Conservation (phyloP, 2,888 invertebrate genomes). For the Pseudeuparius sepicola region DNA sequence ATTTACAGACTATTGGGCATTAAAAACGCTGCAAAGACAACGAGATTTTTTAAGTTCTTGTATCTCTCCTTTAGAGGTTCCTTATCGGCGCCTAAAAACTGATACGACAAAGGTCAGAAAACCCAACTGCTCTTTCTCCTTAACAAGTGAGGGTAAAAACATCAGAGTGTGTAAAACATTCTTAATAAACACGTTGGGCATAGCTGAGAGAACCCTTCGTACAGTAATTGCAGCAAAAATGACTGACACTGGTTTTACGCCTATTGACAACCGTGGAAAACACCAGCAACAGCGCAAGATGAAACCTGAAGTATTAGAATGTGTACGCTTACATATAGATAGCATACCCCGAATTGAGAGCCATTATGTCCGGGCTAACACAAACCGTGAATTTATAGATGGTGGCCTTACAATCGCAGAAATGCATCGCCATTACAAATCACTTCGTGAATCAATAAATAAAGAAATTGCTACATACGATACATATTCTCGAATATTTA, state of each 20-base stretch:
- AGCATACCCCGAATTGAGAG: too few species aligned
- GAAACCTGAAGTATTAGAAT: constrained; percentile 3
- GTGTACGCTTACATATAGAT: constrained; percentile 7
- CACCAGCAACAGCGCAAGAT: constrained; percentile 6
- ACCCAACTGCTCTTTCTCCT: too few species aligned
- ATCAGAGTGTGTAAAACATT: constrained; percentile 10
- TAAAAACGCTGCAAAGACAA: constrained; percentile 3
- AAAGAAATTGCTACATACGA: too few species aligned
- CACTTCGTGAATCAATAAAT: not conserved
- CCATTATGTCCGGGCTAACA: constrained; percentile 8
- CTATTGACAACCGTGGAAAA: constrained; percentile 5
- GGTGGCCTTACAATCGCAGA: too few species aligned
- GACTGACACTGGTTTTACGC: not conserved
- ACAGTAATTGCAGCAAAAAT: constrained; percentile 5
- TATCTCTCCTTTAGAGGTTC: constrained; percentile 1
- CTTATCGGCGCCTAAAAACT: constrained; percentile 6
- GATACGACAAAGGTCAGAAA: too few species aligned
- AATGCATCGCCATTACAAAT: not conserved
- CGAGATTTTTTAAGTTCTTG: constrained; percentile 6
- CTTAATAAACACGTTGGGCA: constrained; percentile 9
- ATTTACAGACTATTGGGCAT: too few species aligned
- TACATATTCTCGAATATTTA: constrained; percentile 5
- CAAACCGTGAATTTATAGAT: constrained; percentile 7
- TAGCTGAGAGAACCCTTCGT: constrained; percentile 4
- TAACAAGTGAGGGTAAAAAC: too few species aligned